Evolutionary conservation across 2,888 invertebrate species (phyloP), one percentile per base, ranked within the genome.

Genomic region (Idaea dimidiata): DNA sequence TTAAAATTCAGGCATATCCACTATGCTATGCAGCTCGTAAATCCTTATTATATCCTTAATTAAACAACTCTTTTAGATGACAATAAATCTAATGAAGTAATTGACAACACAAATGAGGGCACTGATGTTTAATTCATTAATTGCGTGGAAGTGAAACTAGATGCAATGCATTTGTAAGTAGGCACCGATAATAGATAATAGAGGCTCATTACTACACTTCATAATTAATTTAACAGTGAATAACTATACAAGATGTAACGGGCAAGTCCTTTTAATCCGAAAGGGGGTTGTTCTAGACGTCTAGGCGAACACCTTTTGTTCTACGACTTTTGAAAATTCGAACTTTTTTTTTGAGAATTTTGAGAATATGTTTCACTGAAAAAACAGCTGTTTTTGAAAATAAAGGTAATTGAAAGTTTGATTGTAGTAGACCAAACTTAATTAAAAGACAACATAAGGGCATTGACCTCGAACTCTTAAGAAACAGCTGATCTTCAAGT

Each of bases 1-100:
- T 65, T 59, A 64, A 43, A 80, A 75, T 73, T 78, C 70, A 77
- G 80, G 76, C 72, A 76, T 81, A 78, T 81, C 75, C 78, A 75
- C 73, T 74, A 43, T 43, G 43, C 73, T 74, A 43, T 43, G 43
- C 14, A 14, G 14, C 43, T 43, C 43, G 43, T 43, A 43, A 43
- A 43, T 43, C 8, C 43, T 10, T 43, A 43, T 43, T 43, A 8
- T 43, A 43, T 43, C 43, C 10, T 43, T 43, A 43, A 43, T 43
- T 43, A 0, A 10, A 43, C 43, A 6, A 43, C 10, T 43, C 43
- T 43, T 43, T 10, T 69, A 69, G 68, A 76, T 73, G 68, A 72
- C 67, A 68, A 65, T 63, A 59, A 65, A 69, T 66, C 64, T 65
- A 74, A 70, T 72, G 60, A 66, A 65, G 58, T 71, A 59, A 57